phyloP scores from a whole-genome alignment of 2,797 vertebrate species.

The Acipenser transmontanus region DNA sequence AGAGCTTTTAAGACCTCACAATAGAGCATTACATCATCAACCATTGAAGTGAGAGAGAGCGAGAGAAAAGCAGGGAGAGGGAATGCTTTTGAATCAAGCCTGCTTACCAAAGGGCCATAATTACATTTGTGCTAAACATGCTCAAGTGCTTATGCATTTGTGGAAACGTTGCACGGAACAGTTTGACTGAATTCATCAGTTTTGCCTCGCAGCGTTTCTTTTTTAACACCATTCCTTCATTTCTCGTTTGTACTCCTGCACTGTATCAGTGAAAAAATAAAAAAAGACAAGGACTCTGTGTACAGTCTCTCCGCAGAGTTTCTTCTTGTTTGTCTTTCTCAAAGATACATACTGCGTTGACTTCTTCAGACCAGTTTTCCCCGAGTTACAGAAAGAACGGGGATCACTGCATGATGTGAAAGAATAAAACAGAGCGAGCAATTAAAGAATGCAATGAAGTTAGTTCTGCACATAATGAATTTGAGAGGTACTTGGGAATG shows the following conservation, averaged over 20 bases:
- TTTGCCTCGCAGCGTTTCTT: slow-evolving; percentile 67
- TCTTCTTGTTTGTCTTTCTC: no score
- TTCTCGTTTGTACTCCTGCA: not conserved
- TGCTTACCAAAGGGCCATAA: slow-evolving; percentile 81
- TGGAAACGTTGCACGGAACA: slow-evolving; percentile 59
- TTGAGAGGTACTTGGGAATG: slow-evolving; percentile 60
- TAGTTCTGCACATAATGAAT: slow-evolving; percentile 67
- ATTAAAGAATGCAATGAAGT: slow-evolving; percentile 62
- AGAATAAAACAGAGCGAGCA: slow-evolving; percentile 53
- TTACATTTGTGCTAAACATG: slow-evolving; percentile 90
- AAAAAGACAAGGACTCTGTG: no score
- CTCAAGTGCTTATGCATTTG: slow-evolving; percentile 78
- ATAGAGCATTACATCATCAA: slow-evolving; percentile 81
- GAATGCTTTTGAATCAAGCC: slow-evolving; percentile 74
- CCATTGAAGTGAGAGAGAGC: slow-evolving; percentile 74
- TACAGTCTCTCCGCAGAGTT: no score
- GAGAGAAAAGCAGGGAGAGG: slow-evolving; percentile 46
- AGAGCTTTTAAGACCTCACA: slow-evolving; percentile 74
- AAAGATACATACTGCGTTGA: no score
- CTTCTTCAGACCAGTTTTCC: no score
- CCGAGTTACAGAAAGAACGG: no score
- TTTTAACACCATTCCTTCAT: slow-evolving; percentile 52
- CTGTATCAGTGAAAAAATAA: no score
- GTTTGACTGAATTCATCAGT: slow-evolving; percentile 84
- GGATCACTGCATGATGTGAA: slow-evolving; percentile 41